Base-by-base conservation (phyloP, 2,888 invertebrate genomes). In the Cenopis cana region DNA sequence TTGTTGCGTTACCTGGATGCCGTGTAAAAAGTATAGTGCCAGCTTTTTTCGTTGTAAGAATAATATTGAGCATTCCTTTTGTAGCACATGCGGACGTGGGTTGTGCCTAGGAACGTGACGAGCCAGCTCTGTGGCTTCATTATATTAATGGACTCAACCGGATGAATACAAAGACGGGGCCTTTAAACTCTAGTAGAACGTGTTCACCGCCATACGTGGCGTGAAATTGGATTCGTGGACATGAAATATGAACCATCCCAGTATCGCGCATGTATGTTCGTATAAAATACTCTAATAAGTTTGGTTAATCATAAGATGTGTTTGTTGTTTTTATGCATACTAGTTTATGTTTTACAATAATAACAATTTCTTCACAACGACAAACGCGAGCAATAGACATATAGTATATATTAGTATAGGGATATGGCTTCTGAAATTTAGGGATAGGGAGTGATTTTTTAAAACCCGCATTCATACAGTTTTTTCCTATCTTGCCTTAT, bases 1-100 rank as follows among this genome's bases (percentile, higher is more conserved):
- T 88, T 88, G 89, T 88, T 87, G 85, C 85, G 87, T 89, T 92
- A 92, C 93, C 92, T 93, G 92, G 88, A 86, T 84, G 82, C 80
- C 83, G 78, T 77, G 82, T 81, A 88, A 91, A 89, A 91, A 89
- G 86, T 86, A 85, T 87, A 86, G 88, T 89, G 86, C 89, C 87
- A 89, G 86, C 79, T 86, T 88, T 89, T 89, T 89, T 87, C 82
- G 78, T 82, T 77, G 85, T 89, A 90, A 89, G 92, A 93, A 93
- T 92, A 93, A 93, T 93, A 92, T 81, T 83, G 85, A 87, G 83
- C 90, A 91, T 92, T 91, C 91, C 91, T 90, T 90, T 89, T 89
- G 88, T 88, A 86, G 89, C 86, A 82, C 89, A 91, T 84, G 89
- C 91, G 91, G 91, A 90, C 91, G 89, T 90, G 87, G 88, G 75